Percentiles rank a stretch among this genome's conserved stretches.
phyloP scores from a whole-genome alignment of 2,113 vertebrate species.

The Myiopsitta monachus region DNA sequence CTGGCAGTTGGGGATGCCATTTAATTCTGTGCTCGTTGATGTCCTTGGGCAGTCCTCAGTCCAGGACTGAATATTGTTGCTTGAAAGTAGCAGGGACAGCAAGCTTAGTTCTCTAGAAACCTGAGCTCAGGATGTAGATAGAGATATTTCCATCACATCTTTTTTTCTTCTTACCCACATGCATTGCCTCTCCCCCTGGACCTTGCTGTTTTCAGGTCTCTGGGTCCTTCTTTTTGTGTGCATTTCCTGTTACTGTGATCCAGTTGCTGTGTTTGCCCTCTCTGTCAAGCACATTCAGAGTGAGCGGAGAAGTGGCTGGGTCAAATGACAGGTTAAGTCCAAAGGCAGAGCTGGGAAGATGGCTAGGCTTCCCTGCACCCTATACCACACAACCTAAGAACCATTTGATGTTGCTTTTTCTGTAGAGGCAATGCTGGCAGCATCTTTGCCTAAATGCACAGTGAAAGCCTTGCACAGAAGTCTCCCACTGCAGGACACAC shows the following conservation, averaged over 20 bases:
- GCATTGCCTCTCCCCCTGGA: not conserved
- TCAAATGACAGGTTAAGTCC: not conserved
- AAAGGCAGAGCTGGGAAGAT: not conserved
- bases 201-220: not conserved
- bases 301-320: not conserved
- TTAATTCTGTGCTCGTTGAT: not conserved
- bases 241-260: not conserved
- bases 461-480: not conserved
- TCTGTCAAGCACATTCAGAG: not conserved
- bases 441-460: not conserved
- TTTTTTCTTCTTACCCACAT: not conserved
- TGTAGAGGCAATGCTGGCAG: not conserved
- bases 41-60: not conserved
- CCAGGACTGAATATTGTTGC: not conserved
- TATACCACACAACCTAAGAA: not conserved
- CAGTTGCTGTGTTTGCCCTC: not conserved
- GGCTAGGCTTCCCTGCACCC: not conserved
- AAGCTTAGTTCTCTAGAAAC: not conserved
- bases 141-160: rapidly evolving
- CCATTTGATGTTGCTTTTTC: not conserved
- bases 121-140: not conserved
- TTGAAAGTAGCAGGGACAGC: not conserved
- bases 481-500: rapidly evolving
- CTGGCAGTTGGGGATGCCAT: not conserved
- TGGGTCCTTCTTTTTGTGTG: not conserved